Evolutionary conservation across 2,888 invertebrate genomes (phyloP).

Genomic region (Mesochorus sp.): DNA sequence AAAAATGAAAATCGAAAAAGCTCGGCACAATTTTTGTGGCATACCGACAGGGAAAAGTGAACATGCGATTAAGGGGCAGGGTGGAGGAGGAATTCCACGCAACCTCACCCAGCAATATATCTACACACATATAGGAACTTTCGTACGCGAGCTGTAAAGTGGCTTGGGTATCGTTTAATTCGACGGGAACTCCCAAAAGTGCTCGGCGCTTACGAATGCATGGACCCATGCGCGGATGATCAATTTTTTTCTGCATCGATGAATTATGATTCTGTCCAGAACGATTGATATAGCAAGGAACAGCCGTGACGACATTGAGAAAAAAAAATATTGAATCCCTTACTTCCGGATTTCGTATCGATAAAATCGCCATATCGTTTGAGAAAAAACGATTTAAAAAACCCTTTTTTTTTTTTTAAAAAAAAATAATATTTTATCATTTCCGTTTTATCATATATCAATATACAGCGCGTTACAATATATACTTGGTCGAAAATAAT

Average conservation of each 20-base stretch:
- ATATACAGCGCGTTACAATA: not conserved
- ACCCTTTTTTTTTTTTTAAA: too few species aligned
- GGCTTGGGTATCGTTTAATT: conserved; percentile 66
- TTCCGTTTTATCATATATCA: too few species aligned
- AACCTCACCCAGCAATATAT: too few species aligned
- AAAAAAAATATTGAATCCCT: too few species aligned
- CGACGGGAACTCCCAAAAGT: conserved; percentile 69
- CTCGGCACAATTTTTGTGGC: conserved; percentile 21
- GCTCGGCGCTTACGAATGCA: conserved; percentile 64
- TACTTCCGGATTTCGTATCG: too few species aligned
- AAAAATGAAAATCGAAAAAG: conserved; percentile 46
- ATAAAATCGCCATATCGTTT: too few species aligned
- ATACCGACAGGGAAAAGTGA: conserved; percentile 6
- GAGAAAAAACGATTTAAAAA: too few species aligned
- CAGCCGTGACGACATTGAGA: too few species aligned
- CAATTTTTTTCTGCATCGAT: conserved; percentile 61
- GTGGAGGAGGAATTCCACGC: conserved; percentile 22
- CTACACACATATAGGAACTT: conserved; percentile 18
- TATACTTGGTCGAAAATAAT: conserved; percentile 72
- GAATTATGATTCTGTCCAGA: too few species aligned
- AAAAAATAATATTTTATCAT: too few species aligned
- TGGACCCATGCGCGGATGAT: conserved; percentile 46
- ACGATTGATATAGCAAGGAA: too few species aligned
- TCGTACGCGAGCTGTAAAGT: conserved; percentile 61
- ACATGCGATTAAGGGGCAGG: not conserved